Conservation (phyloP, 2,113 vertebrate species). For the Siniperca knerii region DNA sequence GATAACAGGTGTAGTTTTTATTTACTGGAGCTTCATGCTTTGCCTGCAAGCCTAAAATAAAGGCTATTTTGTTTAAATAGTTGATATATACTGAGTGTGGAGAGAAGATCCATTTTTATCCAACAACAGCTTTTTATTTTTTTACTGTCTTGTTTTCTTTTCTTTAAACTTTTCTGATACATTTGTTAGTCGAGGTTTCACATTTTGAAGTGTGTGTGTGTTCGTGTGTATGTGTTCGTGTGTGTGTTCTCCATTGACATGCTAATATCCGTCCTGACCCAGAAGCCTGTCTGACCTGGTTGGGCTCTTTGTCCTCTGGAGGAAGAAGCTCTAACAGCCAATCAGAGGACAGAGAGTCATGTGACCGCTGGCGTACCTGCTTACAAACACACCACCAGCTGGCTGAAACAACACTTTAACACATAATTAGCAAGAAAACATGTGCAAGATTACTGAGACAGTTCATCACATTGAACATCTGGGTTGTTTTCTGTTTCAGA, state of each 20-base stretch:
- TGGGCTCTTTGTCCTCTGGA: constrained; percentile 50
- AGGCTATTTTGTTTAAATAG: too few species aligned
- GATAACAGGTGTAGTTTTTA: neutral
- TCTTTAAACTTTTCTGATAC: neutral
- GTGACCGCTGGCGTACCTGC: constrained; percentile 7
- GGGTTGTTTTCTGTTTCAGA: neutral
- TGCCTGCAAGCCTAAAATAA: too few species aligned
- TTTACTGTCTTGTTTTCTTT: neutral
- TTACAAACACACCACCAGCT: constrained; percentile 33
- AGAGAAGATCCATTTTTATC: neutral
- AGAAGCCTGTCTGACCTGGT: constrained; percentile 68
- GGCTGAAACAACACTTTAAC: constrained; percentile 9
- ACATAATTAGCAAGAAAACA: constrained; percentile 36
- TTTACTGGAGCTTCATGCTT: neutral
- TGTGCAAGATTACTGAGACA: neutral
- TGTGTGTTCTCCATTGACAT: constrained; percentile 58
- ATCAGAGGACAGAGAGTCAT: constrained; percentile 9
- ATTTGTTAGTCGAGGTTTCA: neutral
- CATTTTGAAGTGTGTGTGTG: neutral
- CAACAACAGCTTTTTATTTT: neutral
- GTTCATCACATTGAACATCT: constrained; percentile 23
- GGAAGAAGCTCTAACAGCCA: constrained; percentile 21
- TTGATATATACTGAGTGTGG: too few species aligned
- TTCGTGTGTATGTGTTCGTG: neutral
- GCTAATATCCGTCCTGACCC: constrained; percentile 65